These are phyloP conservation scores for Terrapene triunguis DNA, from an alignment of 2,113 vertebrate species.

Conservation along the genomic window DNA sequence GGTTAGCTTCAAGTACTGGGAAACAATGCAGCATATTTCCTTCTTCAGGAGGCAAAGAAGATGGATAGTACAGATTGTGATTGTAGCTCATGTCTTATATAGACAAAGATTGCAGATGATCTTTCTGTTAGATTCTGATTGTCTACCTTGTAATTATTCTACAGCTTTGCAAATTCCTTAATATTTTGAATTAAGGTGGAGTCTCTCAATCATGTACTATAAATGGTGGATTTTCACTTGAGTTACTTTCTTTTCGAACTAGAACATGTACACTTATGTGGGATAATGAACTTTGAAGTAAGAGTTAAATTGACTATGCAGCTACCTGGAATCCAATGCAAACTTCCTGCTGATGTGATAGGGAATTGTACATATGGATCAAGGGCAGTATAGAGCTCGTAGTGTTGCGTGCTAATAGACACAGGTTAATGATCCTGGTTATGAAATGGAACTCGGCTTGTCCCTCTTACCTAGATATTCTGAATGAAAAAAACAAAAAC, in stretches of 20 bases:
- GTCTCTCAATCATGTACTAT: not conserved
- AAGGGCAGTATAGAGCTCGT: not conserved
- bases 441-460: not conserved
- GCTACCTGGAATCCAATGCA: accelerated
- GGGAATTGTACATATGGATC: not conserved
- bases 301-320: not conserved
- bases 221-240: not conserved
- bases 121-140: not conserved
- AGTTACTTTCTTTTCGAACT: not conserved
- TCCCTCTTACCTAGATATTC: not conserved
- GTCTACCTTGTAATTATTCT: not conserved
- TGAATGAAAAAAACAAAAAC: not conserved
- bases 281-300: not conserved
- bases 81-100: not conserved
- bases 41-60: not conserved
- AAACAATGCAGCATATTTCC: not conserved
- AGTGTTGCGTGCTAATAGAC: not conserved
- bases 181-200: not conserved
- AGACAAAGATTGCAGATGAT: not conserved
- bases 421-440: too few species aligned
- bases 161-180: not conserved
- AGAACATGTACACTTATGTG: not conserved
- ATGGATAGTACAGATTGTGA: not conserved
- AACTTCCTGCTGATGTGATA: not conserved
- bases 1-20: not conserved